Conservation (phyloP, 2,113 vertebrate genomes). For the Dasyornis broadbenti region DNA sequence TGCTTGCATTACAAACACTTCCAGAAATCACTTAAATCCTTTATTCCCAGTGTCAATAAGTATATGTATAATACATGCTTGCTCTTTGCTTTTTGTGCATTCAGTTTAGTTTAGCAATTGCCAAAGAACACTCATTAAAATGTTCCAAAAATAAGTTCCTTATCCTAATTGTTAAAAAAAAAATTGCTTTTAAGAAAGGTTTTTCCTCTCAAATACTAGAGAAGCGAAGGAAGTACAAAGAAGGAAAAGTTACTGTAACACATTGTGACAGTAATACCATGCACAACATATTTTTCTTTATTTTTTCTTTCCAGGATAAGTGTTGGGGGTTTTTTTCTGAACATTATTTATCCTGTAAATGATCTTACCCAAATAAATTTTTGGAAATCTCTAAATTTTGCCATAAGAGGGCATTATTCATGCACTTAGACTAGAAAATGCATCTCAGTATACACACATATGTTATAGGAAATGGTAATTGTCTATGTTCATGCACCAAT, state of each 20-base stretch:
- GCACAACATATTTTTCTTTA: neutral
- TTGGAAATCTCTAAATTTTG: conserved; percentile 28
- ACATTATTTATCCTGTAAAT: neutral
- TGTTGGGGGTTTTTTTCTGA: neutral
- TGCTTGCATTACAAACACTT: neutral
- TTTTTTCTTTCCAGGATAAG: neutral
- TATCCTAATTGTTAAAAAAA: neutral
- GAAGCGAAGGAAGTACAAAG: neutral
- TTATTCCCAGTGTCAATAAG: neutral
- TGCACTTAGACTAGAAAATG: neutral
- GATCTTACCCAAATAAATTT: neutral
- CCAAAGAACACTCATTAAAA: neutral
- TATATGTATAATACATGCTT: neutral
- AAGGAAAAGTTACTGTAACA: neutral
- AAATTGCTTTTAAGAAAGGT: neutral
- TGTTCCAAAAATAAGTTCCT: neutral
- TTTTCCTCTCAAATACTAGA: neutral
- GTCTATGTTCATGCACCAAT: neutral
- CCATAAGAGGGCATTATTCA: conserved; percentile 60
- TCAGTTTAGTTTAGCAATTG: neutral
- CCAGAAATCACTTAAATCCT: neutral
- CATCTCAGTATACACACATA: neutral
- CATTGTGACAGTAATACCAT: neutral
- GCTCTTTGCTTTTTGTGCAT: neutral
- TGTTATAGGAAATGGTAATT: neutral